Evolutionary conservation across 2,888 invertebrate genomes (phyloP).

Genomic region (Dolichopus griseipennis): DNA sequence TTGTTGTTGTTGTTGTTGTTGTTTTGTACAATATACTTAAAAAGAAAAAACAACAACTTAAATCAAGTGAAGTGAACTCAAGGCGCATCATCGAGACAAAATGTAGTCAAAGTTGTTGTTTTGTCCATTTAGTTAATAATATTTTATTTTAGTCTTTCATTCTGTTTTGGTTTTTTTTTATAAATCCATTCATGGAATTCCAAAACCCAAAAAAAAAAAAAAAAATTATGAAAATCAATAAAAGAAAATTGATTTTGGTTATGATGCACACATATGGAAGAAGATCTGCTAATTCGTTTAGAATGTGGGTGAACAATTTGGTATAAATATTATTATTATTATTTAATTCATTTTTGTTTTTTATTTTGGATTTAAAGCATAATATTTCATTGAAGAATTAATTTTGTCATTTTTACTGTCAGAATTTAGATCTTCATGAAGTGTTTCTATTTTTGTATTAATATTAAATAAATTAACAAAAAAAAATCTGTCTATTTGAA

Average conservation of each 20-base stretch:
- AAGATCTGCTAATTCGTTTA: background rate
- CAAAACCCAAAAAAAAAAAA: background rate
- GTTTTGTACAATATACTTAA: background rate
- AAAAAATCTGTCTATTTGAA: too few relatives aligned
- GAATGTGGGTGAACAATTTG: background rate
- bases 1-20: background rate
- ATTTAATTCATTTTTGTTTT: background rate
- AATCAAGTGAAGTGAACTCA: background rate
- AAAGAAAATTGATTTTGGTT: background rate
- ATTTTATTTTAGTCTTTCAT: background rate
- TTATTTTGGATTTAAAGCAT: background rate
- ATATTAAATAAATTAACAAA: too few relatives aligned
- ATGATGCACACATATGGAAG: background rate
- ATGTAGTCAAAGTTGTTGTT: slow-evolving; percentile 3
- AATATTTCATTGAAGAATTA: background rate
- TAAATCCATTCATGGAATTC: background rate
- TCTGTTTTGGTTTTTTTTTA: background rate
- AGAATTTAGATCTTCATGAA: slow-evolving; percentile 3
- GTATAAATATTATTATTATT: background rate
- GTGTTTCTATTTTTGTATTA: background rate
- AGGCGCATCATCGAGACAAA: slow-evolving; percentile 6
- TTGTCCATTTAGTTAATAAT: background rate
- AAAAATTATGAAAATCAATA: slow-evolving; percentile 2
- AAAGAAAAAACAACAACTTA: background rate
- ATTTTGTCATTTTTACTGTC: background rate